A percentile compares a stretch with the other conserved stretches of the same genome.
Conservation (phyloP, 2,797 vertebrate species). For the Chloroceryle inda region DNA sequence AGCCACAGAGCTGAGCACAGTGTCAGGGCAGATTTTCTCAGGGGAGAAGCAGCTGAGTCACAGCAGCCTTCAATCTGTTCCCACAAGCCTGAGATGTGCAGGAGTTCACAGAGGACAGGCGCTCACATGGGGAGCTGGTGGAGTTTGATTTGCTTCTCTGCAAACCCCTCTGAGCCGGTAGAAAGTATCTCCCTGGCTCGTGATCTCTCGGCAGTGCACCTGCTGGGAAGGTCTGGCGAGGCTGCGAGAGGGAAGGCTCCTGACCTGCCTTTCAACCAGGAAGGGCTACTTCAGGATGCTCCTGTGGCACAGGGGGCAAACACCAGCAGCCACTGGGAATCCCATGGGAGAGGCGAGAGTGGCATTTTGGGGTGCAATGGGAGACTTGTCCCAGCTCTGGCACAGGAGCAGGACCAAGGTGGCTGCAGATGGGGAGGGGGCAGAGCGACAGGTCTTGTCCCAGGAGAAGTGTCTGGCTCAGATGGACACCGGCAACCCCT, state of each 20-base stretch:
- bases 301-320: background rate
- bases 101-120: slow-evolving; percentile 19
- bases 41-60: slow-evolving; percentile 64
- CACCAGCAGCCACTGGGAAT: background rate
- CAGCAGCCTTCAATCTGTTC: slow-evolving; percentile 22
- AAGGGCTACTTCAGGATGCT: background rate
- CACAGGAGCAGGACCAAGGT: background rate
- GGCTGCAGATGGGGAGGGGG: background rate
- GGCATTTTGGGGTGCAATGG: rapidly evolving
- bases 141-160: background rate
- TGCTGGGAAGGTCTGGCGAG: background rate
- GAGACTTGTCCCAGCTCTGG: background rate
- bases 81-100: background rate
- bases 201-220: background rate
- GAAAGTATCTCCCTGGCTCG: background rate
- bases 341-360: rapidly evolving
- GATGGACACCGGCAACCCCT: background rate
- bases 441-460: background rate
- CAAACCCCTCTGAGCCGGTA: background rate
- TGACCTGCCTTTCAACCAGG: slow-evolving; percentile 19
- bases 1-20: background rate
- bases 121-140: background rate
- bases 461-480: background rate
- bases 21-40: slow-evolving; percentile 60
- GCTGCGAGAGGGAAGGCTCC: background rate